These are phyloP conservation scores for Polyodon spathula DNA, from an alignment of 2,113 vertebrate species.

Conservation along the genomic window DNA sequence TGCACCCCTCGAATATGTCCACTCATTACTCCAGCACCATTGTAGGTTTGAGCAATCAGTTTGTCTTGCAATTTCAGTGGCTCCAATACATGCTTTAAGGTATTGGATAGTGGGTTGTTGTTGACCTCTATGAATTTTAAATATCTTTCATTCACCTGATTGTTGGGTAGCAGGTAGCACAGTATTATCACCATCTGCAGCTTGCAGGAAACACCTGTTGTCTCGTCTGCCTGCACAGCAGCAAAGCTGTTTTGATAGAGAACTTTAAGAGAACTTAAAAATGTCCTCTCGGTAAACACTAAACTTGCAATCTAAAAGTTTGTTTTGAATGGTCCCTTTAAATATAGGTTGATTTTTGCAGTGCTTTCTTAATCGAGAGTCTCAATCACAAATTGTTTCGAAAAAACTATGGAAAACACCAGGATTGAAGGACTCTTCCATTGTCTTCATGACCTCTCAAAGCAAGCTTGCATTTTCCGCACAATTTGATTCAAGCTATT, in stretches of 20 bases:
- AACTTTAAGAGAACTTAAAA: background rate
- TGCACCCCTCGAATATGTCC: background rate
- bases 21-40: background rate
- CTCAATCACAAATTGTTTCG: background rate
- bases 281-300: background rate
- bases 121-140: slow-evolving; percentile 4
- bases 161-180: slow-evolving; percentile 1
- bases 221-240: slow-evolving; percentile 6
- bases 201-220: background rate
- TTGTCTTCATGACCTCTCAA: no score
- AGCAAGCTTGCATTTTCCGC: no score
- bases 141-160: background rate
- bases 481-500: no score
- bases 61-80: background rate
- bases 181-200: background rate
- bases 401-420: background rate
- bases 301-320: slow-evolving; percentile 9
- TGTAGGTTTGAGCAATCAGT: slow-evolving; percentile 6
- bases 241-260: background rate
- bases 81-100: background rate
- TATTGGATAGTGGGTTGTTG: slow-evolving; percentile 1
- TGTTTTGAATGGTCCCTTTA: slow-evolving; percentile 1
- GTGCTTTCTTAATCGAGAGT: background rate
- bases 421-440: no score
- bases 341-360: background rate